Evolutionary conservation across 1,140 invertebrate genomes (phyloP), one percentile per base, ranked within the genome.

Genomic region (Drosophila insularis): DNA sequence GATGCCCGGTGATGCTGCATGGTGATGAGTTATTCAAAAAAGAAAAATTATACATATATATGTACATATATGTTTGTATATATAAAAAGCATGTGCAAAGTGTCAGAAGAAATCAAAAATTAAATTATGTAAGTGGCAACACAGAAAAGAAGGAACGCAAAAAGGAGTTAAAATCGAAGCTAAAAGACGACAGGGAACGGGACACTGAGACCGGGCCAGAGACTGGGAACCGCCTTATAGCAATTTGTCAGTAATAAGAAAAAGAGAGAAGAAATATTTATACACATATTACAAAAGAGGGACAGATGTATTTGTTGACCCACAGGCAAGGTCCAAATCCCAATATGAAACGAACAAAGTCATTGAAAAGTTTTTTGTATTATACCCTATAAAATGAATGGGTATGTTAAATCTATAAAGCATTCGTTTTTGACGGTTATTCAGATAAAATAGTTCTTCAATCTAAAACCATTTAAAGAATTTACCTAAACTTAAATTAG

Each of bases 91-190:
- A 82, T 87, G 82, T 87, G 82, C 82, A 82, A 87, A 89, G 64
- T 79, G 84, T 87, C 82, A 77, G 69, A 87, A 74, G 75, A 71
- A 82, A 87, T 87, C 82, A 87, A 82, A 82, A 87, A 87, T 81
- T 79, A 81, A 86, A 87, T 87, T 82, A 87, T 68, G 73, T 58
- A 82, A 74, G 71, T 60, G 32, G 17, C 27, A 55, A 39, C 50
- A 54, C 10, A 7, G 3, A 50, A 27, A 56, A 27, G 19, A 50
- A 7, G 23, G 17, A 67, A 35, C 10, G n/a, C 17, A 50, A 62
- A 67, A 68, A 56, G 27, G 62, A 63, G 35, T 63, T 56, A 59
- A 43, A 71, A 37, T 70, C 43, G 14, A 35, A 35, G 14, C 4
- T 2, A 46, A 14, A 46, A 46, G 43, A 0, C 14, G 14, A 7